Base-by-base conservation (phyloP, 2,113 vertebrate species). In the Callithrix jacchus region DNA sequence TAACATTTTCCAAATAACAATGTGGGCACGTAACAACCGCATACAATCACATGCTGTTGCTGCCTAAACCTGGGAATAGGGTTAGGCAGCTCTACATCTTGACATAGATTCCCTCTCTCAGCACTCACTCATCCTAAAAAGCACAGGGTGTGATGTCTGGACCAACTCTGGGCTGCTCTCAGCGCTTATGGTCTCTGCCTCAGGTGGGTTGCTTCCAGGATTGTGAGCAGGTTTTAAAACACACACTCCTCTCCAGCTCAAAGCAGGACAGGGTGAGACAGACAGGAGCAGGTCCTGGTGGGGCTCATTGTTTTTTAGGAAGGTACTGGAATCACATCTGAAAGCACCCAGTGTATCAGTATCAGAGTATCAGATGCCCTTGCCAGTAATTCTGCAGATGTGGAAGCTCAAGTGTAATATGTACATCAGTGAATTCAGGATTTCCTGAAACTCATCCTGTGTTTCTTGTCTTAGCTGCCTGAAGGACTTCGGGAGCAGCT, bases 1-100 rank as follows among this genome's bases (percentile, higher is more conserved):
- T 93, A 58, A 96, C 93, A 77, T 94, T 97, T 97, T 86, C 91
- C 73, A 95, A 83, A 92, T 70, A 91, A 91, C 82, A 54, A 20
- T 14, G 49, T 64, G 86, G 85, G 42, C 88, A 91, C 80, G 52
- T 89, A 71, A 85, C 14, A 70, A 92, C 74, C 11, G 2, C 54
- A 64, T 16, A n/a, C 21, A 74, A 71, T 84, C 86, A 42, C 12
- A 14, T 14, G 71, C 32, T 90, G 84, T 47, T 96, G 94, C 94
- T 95, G 93, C 52, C 74, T 66, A n/a, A 94, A 97, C 66, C 47
- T 11, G 79, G 87, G 37, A 17, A 20, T 9, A 94, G 92, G 90
- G 87, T 66, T 89, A 83, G 1, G 80, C 54, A 73, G 47, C 18
- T n/a, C 20, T 52, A 30, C 20, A 73, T 94, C 95, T 92, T 80